phyloP scores from a whole-genome alignment of 2,888 invertebrate species.

The Acleris emargana region DNA sequence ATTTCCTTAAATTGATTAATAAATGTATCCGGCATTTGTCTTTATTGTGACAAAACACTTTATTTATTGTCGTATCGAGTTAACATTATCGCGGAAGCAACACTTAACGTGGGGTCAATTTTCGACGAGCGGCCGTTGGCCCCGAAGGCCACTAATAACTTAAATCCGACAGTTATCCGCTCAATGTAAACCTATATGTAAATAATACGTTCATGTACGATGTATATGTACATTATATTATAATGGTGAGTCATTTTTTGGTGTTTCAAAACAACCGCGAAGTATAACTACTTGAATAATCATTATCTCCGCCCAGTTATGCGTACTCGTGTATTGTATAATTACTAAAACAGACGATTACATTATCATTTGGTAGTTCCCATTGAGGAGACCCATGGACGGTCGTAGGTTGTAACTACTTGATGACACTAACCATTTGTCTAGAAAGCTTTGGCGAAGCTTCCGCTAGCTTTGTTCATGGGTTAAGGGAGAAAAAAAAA shows the following conservation, averaged over 20 bases:
- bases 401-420: too few species aligned
- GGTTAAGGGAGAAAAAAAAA: too few species aligned
- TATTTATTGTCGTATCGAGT: slow-evolving; percentile 29
- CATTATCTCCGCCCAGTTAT: too few species aligned
- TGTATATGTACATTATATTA: background rate
- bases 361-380: too few species aligned
- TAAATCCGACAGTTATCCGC: slow-evolving; percentile 30
- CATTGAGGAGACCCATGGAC: too few species aligned
- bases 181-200: slow-evolving; percentile 2
- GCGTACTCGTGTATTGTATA: too few species aligned
- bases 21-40: slow-evolving; percentile 27
- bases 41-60: slow-evolving; percentile 25
- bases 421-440: too few species aligned
- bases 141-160: slow-evolving; percentile 30
- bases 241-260: background rate
- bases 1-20: background rate
- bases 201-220: background rate
- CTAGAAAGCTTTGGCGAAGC: too few species aligned
- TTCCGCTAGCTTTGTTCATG: too few species aligned
- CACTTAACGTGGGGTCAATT: slow-evolving; percentile 34
- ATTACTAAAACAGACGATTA: too few species aligned
- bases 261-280: too few species aligned
- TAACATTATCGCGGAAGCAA: slow-evolving; percentile 36
- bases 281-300: too few species aligned
- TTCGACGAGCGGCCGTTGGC: slow-evolving; percentile 27